Percentiles rank a stretch among this genome's conserved stretches.
phyloP scores from a whole-genome alignment of 2,888 invertebrate species.

The Drosophila rellima region DNA sequence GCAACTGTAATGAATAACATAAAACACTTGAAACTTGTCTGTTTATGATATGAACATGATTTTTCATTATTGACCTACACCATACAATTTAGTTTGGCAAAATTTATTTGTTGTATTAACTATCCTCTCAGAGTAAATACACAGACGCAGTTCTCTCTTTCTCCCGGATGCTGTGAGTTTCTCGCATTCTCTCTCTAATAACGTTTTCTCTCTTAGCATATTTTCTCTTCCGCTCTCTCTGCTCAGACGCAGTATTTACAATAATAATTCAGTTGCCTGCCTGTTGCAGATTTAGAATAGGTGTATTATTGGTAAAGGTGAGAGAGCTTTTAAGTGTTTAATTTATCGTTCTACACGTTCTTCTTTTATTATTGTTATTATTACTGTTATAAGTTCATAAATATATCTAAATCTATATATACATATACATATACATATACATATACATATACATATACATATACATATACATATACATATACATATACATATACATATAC shows the following conservation, averaged over 20 bases:
- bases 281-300: conserved; percentile 52
- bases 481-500: background rate
- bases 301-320: background rate
- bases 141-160: background rate
- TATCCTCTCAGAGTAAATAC: background rate
- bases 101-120: conserved; percentile 4
- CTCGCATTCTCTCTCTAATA: background rate
- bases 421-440: background rate
- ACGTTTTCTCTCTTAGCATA: background rate
- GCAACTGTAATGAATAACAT: background rate
- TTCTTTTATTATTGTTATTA: too few species aligned
- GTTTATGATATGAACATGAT: background rate
- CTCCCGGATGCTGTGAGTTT: conserved; percentile 1
- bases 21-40: background rate
- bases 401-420: background rate
- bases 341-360: background rate
- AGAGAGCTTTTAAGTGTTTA: background rate
- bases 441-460: background rate
- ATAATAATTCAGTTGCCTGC: conserved; percentile 53
- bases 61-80: conserved; percentile 36
- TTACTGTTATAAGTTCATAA: too few species aligned
- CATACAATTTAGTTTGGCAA: background rate
- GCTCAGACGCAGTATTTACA: conserved; percentile 38
- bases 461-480: background rate
- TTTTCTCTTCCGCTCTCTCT: background rate